Evolutionary conservation across 2,113 vertebrate genomes (phyloP).

Genomic region (Coptodon bakossiorum): DNA sequence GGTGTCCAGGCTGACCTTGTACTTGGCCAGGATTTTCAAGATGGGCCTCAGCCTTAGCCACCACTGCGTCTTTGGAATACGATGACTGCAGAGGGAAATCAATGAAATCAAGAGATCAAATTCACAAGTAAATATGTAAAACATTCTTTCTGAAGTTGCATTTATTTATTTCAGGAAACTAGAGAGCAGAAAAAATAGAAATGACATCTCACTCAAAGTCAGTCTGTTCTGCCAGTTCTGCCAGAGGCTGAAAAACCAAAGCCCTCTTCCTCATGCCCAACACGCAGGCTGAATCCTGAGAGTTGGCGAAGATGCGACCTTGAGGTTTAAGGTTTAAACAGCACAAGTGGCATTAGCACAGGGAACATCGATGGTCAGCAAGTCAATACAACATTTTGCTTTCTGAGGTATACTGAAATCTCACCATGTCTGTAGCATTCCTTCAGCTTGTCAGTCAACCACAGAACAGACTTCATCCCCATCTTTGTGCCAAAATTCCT

Average conservation of each 20-base stretch:
- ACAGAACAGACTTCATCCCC: slow-evolving; percentile 84
- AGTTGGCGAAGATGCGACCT: slow-evolving; percentile 90
- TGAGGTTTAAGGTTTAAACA: slow-evolving; percentile 7
- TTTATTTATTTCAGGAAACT: not conserved
- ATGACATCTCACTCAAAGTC: slow-evolving; percentile 80
- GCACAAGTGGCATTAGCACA: not conserved
- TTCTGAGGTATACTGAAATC: not conserved
- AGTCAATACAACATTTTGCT: not conserved
- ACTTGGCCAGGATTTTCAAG: slow-evolving; percentile 88
- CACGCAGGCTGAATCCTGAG: slow-evolving; percentile 79
- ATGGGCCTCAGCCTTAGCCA: slow-evolving; percentile 86
- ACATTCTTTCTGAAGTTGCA: not conserved
- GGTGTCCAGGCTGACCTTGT: slow-evolving; percentile 79
- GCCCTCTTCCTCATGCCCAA: slow-evolving; percentile 85
- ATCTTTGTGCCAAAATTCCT: slow-evolving; percentile 90
- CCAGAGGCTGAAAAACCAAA: slow-evolving; percentile 79
- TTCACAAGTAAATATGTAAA: not conserved
- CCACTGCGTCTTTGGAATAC: slow-evolving; percentile 85
- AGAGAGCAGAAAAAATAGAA: not conserved
- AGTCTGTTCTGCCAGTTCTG: slow-evolving; percentile 76
- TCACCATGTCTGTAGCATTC: slow-evolving; percentile 84
- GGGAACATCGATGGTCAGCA: not conserved
- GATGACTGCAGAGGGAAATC: slow-evolving; percentile 71
- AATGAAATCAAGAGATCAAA: not conserved
- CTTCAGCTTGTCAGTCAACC: slow-evolving; percentile 86